Evolutionary conservation across 2,797 vertebrate species (phyloP).

Genomic region (Orestias chungarensis): DNA sequence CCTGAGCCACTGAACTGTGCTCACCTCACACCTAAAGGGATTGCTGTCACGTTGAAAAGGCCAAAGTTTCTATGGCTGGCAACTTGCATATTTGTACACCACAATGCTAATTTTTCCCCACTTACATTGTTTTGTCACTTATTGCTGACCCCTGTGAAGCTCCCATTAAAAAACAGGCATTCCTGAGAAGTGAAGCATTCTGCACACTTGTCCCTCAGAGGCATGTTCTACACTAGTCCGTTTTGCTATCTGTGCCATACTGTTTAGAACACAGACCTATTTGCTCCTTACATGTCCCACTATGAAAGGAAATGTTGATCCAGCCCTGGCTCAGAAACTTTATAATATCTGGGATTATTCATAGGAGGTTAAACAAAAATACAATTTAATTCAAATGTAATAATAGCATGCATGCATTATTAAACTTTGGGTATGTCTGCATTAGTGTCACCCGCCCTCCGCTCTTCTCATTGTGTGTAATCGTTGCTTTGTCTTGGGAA

Average conservation of each 20-base stretch:
- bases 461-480: too few relatives aligned
- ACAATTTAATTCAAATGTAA: conserved; percentile 67
- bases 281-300: conserved; percentile 76
- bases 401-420: background rate
- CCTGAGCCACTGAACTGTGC: conserved; percentile 72
- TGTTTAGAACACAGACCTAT: conserved; percentile 75
- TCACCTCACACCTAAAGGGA: conserved; percentile 77
- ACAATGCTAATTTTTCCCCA: conserved; percentile 76
- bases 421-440: background rate
- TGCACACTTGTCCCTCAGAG: conserved; percentile 64
- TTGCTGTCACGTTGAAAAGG: conserved; percentile 79
- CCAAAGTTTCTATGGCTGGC: conserved; percentile 79
- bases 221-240: conserved; percentile 74
- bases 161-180: conserved; percentile 66
- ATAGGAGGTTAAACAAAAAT: conserved; percentile 51
- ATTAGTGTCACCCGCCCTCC: too few relatives aligned
- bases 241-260: conserved; percentile 73
- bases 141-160: conserved; percentile 72
- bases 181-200: conserved; percentile 61
- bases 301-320: conserved; percentile 53
- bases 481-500: too few relatives aligned
- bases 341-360: conserved; percentile 71
- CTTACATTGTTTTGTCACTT: conserved; percentile 78
- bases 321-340: conserved; percentile 52
- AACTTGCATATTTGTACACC: conserved; percentile 77